Percentiles rank a stretch among this genome's conserved stretches.
Conservation (phyloP, 2,888 invertebrate species). For the Pteria penguin region DNA sequence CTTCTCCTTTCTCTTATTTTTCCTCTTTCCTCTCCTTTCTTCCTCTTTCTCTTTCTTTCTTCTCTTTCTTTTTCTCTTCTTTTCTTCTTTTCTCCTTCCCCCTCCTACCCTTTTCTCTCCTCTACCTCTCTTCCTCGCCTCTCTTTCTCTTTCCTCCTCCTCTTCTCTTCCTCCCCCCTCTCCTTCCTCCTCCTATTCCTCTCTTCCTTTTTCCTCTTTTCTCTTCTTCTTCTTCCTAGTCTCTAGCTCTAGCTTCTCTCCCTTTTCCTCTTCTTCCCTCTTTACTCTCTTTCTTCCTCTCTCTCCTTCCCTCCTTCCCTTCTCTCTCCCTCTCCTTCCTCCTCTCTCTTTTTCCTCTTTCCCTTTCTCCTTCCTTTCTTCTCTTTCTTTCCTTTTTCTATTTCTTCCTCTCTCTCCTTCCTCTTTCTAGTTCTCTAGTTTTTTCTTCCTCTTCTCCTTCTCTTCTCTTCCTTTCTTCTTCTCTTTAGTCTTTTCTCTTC, state of each 20-base stretch:
- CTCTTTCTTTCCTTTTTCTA: neutral
- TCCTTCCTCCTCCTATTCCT: neutral
- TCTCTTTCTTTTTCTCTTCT: neutral
- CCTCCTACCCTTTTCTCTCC: neutral
- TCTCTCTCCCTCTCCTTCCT: neutral
- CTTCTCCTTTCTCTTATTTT: neutral
- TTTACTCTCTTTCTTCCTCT: too few relatives aligned
- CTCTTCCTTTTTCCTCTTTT: neutral
- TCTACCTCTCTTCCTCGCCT: neutral
- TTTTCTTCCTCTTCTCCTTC: neutral
- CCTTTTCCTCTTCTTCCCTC: neutral
- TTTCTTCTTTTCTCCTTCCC: neutral
- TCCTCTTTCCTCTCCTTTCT: neutral
- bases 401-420: neutral
- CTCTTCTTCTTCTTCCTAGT: neutral
- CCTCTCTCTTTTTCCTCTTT: neutral
- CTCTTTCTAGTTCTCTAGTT: too few relatives aligned
- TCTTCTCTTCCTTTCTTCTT: neutral
- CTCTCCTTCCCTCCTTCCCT: neutral
- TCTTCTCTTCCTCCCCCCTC: neutral
- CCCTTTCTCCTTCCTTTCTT: neutral
- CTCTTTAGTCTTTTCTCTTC: neutral
- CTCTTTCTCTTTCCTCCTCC: neutral
- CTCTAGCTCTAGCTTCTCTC: neutral
- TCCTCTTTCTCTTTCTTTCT: neutral